Base-by-base conservation (phyloP, 2,797 vertebrate species). In the Zalophus californianus region DNA sequence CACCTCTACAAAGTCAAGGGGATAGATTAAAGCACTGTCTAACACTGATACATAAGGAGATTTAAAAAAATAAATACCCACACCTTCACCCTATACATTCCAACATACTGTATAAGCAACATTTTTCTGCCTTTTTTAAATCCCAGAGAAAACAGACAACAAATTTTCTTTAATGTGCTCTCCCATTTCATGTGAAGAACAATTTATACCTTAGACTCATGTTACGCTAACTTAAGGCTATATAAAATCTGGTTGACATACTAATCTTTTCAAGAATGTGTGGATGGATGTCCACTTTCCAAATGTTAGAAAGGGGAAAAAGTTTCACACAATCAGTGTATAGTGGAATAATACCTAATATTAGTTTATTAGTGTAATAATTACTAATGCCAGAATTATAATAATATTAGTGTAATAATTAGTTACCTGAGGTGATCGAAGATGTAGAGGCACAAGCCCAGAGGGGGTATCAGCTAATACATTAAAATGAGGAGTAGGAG, bases 401-500 rank as follows among this genome's bases (percentile, higher is more conserved):
- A 27, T 27, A 44, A 48, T 50, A 75, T 32, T 50, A 16, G 8
- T 48, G 44, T 75, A 75, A 75, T 50, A 48, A 48, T 75, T 75
- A 75, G 90, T 94, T 98, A 99, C 99, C 99, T 99, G 99, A 0
- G 99, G 99, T 0, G 99, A 99, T 80, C 99, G 99, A 98, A 99
- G 99, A 98, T 99, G 99, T 7, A 99, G 99, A 0, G 99, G 99
- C 96, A 99, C 99, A 18, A 99, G 99, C 20, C 99, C 99, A 0
- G 99, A 99, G 2, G 99, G 99, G 0, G 99, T 99, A 97, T 99
- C 99, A 0, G 99, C 99, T 94, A 99, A 99, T 18, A 99, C 99
- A 0, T 99, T 99, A 98, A 99, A 99, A 97, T 99, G 99, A 66
- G 99, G 99, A 3, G 99, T 99, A 0, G 99, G 99, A 4, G 99